Conservation (phyloP, 2,113 vertebrate genomes). For the Toxotes jaculatrix region DNA sequence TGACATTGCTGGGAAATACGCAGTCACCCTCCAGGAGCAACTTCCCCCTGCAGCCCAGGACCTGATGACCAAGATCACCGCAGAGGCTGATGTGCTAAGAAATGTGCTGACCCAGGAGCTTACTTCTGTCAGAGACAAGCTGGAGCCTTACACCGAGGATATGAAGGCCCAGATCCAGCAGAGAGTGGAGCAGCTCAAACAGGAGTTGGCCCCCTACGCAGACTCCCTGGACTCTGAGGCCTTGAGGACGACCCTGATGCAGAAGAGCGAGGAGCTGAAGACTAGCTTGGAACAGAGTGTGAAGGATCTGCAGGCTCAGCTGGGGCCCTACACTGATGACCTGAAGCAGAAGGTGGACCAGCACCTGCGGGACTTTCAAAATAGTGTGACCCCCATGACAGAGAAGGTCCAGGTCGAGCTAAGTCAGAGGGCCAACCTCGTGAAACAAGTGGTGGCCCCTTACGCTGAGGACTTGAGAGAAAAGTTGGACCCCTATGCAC, state of each 20-base stretch:
- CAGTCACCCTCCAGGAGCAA: slow-evolving; percentile 70
- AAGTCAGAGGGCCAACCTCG: slow-evolving; percentile 64
- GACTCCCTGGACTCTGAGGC: slow-evolving; percentile 71
- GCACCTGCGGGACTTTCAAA: slow-evolving; percentile 79
- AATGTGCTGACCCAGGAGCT: slow-evolving; percentile 77
- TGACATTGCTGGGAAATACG: slow-evolving; percentile 73
- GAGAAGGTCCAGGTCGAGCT: slow-evolving; percentile 76
- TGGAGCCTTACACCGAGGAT: slow-evolving; percentile 83
- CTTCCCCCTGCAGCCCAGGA: slow-evolving; percentile 70
- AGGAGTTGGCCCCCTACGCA: slow-evolving; percentile 68
- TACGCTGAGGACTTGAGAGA: slow-evolving; percentile 77
- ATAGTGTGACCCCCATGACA: slow-evolving; percentile 76
- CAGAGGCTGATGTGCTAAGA: slow-evolving; percentile 75
- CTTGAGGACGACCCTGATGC: slow-evolving; percentile 68
- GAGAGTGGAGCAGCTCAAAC: slow-evolving; percentile 81
- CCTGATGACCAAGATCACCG: slow-evolving; percentile 69
- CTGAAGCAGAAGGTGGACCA: slow-evolving; percentile 75
- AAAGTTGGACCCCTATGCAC: slow-evolving; percentile 76
- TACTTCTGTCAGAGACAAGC: slow-evolving; percentile 58
- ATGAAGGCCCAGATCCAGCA: slow-evolving; percentile 86
- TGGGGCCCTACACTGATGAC: slow-evolving; percentile 76
- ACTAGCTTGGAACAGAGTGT: slow-evolving; percentile 74
- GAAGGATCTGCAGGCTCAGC: slow-evolving; percentile 73
- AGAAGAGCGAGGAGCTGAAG: slow-evolving; percentile 78
- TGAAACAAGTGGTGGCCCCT: slow-evolving; percentile 78